phyloP scores from a whole-genome alignment of 1,140 invertebrate genomes.

The Tyrophagus putrescentiae region DNA sequence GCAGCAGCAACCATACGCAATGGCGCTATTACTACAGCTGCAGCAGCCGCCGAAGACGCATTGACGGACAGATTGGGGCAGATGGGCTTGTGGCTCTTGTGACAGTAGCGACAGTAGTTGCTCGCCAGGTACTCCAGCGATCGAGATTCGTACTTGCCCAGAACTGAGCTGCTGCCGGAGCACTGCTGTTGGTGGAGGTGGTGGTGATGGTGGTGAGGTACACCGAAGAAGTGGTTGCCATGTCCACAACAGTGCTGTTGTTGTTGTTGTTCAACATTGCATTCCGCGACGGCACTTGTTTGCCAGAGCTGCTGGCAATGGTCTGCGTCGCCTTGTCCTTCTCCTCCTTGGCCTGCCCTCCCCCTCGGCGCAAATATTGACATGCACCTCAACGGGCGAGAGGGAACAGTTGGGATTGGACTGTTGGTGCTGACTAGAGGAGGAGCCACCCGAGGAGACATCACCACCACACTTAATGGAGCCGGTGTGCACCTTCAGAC shows the following conservation, averaged over 20 bases:
- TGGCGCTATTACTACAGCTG: no score
- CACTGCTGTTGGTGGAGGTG: background rate
- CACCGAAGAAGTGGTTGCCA: background rate
- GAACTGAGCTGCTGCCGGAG: background rate
- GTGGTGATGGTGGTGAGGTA: background rate
- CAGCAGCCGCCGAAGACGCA: no score
- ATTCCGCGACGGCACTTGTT: background rate
- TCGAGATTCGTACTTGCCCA: constrained; percentile 14
- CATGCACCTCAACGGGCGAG: constrained; percentile 19
- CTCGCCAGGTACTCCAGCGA: constrained; percentile 18
- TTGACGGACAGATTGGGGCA: constrained; percentile 24
- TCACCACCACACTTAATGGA: constrained; percentile 53
- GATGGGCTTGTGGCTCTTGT: constrained; percentile 19
- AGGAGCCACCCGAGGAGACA: background rate
- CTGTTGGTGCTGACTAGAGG: background rate
- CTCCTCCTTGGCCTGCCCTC: background rate
- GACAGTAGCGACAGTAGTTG: constrained; percentile 22
- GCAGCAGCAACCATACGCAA: no score
- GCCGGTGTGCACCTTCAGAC: constrained; percentile 56
- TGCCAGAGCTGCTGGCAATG: background rate
- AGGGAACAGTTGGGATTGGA: background rate
- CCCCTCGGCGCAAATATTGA: background rate
- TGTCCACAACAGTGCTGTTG: background rate
- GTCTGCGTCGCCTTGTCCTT: background rate
- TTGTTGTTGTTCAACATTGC: background rate